Evolutionary conservation across 2,797 vertebrate genomes (phyloP).

Genomic region (Thunnus albacares): DNA sequence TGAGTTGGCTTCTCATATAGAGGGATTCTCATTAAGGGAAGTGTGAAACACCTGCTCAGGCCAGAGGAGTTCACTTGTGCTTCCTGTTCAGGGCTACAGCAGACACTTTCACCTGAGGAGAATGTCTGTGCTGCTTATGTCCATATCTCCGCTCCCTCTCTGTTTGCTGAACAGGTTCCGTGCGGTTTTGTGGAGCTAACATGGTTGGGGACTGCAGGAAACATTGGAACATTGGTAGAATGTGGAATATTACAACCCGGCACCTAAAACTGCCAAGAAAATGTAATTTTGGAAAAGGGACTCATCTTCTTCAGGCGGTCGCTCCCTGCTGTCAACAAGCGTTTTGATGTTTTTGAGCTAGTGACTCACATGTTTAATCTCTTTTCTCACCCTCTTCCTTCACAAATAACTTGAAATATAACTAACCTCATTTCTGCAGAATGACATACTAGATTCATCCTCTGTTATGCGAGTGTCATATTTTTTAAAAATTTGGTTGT

Average conservation of each 20-base stretch:
- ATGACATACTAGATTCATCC: constrained; percentile 41
- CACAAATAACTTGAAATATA: constrained; percentile 56
- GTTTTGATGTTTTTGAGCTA: constrained; percentile 65
- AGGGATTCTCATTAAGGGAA: constrained; percentile 17
- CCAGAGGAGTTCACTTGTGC: constrained; percentile 16
- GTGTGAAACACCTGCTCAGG: constrained; percentile 25
- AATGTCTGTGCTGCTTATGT: constrained; percentile 6
- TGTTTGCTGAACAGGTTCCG: not conserved
- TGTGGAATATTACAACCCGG: constrained; percentile 34
- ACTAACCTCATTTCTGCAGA: constrained; percentile 56
- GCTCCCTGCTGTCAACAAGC: constrained; percentile 64
- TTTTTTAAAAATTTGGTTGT: not conserved
- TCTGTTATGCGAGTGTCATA: constrained; percentile 18
- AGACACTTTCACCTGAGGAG: constrained; percentile 10
- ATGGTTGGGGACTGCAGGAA: constrained; percentile 7
- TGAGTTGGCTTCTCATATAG: not conserved
- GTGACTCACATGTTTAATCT: constrained; percentile 68
- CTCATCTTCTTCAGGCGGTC: constrained; percentile 53
- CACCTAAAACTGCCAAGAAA: constrained; percentile 52
- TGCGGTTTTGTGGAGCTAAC: not conserved
- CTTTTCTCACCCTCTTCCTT: constrained; percentile 42
- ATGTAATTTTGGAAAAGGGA: constrained; percentile 56
- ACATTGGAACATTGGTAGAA: not conserved
- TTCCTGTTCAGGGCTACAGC: not conserved
- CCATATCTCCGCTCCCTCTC: constrained; percentile 9